Percentiles rank a stretch among this genome's conserved stretches.
Conservation (phyloP, 2,888 invertebrate genomes). For the Cryptus viduatorius region DNA sequence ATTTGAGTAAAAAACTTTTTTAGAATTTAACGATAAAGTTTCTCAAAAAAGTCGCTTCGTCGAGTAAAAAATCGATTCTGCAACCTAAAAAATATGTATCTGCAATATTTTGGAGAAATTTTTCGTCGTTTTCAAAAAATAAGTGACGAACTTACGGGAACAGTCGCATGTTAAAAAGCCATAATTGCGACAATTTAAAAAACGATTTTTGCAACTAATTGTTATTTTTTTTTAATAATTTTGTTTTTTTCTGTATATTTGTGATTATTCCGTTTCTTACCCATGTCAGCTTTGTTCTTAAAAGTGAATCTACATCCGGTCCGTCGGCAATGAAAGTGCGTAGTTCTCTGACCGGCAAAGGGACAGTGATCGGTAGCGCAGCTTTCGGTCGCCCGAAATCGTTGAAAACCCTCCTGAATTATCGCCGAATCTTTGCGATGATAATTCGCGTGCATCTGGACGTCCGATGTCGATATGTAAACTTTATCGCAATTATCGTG, state of each 20-base stretch:
- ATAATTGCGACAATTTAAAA: too few species aligned
- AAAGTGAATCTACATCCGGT: slow-evolving; percentile 97
- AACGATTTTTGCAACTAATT: too few species aligned
- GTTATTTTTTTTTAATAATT: neutral
- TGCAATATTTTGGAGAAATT: too few species aligned
- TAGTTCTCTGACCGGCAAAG: slow-evolving; percentile 97
- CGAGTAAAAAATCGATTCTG: too few species aligned
- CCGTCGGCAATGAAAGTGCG: slow-evolving; percentile 98
- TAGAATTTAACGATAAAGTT: too few species aligned
- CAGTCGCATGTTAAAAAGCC: too few species aligned
- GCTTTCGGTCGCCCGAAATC: slow-evolving; percentile 98
- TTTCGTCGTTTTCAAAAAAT: too few species aligned
- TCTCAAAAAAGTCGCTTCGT: too few species aligned
- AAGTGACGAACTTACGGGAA: too few species aligned
- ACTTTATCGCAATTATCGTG: slow-evolving; percentile 97
- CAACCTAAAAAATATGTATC: too few species aligned
- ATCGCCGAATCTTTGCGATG: slow-evolving; percentile 99
- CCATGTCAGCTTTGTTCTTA: slow-evolving; percentile 99
- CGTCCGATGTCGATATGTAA: slow-evolving; percentile 99
- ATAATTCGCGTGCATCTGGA: slow-evolving; percentile 99
- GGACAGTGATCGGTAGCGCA: slow-evolving; percentile 96
- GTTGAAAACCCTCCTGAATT: slow-evolving; percentile 98
- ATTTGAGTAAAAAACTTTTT: too few species aligned
- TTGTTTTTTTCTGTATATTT: neutral
- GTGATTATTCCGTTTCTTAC: slow-evolving; percentile 87